Evolutionary conservation across 2,888 invertebrate species (phyloP).

Genomic region (Halictus quadricinctus): DNA sequence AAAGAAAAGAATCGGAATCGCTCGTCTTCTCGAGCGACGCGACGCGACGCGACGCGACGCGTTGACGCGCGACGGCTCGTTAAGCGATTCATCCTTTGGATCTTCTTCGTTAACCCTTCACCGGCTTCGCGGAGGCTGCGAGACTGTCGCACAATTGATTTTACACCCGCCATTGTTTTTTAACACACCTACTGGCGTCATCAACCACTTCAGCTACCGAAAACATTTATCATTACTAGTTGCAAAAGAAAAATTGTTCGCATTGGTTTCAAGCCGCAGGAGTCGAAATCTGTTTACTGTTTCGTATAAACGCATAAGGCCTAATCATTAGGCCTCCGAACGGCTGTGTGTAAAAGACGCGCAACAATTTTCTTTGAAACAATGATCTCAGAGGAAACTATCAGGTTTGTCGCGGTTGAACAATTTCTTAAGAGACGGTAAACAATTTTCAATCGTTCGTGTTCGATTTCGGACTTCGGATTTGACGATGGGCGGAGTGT

Average conservation of each 20-base stretch:
- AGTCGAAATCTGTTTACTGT: not conserved
- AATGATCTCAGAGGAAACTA: too few species aligned
- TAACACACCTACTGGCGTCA: too few species aligned
- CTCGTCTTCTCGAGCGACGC: not conserved
- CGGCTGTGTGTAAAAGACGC: too few species aligned
- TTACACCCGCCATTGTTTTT: not conserved
- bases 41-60: not conserved
- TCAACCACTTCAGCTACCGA: not conserved
- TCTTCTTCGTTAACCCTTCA: not conserved
- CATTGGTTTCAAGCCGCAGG: not conserved
- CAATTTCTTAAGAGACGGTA: not conserved
- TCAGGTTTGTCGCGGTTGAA: not conserved
- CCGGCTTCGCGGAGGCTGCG: not conserved
- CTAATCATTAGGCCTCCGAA: too few species aligned
- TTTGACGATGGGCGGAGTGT: too few species aligned
- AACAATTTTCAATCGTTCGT: not conserved
- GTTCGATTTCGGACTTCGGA: too few species aligned
- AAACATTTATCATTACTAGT: not conserved
- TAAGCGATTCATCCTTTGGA: not conserved
- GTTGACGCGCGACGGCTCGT: not conserved
- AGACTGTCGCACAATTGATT: not conserved
- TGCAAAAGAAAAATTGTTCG: not conserved
- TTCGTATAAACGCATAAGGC: too few species aligned
- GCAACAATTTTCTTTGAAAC: too few species aligned
- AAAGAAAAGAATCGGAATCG: not conserved